A percentile compares a stretch with the other conserved stretches of the same genome.
phyloP scores from a whole-genome alignment of 2,888 invertebrate genomes.

The Drosophila acutilabella region DNA sequence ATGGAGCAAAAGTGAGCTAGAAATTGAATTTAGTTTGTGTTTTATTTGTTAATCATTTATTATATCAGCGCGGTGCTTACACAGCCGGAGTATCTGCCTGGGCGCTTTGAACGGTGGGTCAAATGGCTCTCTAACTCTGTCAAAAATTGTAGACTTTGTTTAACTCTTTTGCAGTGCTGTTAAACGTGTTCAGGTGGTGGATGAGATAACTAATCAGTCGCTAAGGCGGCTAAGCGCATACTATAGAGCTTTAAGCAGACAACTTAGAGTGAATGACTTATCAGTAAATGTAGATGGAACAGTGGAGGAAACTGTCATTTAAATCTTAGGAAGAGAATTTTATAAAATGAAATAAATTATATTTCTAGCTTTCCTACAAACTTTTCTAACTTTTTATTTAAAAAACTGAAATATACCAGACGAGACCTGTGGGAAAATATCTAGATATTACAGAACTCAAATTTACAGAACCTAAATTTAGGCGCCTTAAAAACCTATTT shows the following conservation, averaged over 20 bases:
- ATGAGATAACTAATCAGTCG: conserved; percentile 13
- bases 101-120: conserved; percentile 29
- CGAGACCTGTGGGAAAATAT: too few relatives aligned
- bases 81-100: conserved; percentile 30
- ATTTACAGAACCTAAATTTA: not conserved
- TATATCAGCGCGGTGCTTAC: not conserved
- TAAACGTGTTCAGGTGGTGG: conserved; percentile 8
- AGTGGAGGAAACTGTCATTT: not conserved
- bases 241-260: not conserved
- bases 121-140: not conserved
- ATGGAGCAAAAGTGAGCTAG: not conserved
- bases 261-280: not conserved
- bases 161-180: conserved; percentile 10
- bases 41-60: not conserved
- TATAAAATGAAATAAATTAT: too few relatives aligned
- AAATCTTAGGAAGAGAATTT: not conserved
- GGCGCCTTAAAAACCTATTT: not conserved
- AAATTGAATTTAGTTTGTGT: too few relatives aligned
- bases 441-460: too few relatives aligned
- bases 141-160: not conserved
- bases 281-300: not conserved
- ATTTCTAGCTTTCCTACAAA: too few relatives aligned
- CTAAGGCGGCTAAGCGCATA: conserved; percentile 4
- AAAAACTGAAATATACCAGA: too few relatives aligned
- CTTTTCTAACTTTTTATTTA: too few relatives aligned